Conservation (phyloP, 2,113 vertebrate genomes). For the Guaruba guarouba region DNA sequence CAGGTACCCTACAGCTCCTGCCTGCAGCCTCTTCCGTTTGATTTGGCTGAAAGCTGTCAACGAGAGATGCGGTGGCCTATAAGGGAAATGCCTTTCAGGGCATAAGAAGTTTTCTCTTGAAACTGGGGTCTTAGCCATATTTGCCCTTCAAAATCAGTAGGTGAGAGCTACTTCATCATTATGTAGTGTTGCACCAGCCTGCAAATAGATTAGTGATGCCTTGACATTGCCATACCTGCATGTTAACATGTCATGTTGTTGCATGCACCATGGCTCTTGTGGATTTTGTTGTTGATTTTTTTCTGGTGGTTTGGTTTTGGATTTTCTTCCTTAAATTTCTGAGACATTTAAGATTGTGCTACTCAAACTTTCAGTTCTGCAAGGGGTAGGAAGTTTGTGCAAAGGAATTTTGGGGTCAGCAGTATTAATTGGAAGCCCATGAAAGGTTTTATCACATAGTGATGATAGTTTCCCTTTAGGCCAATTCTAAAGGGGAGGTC, state of each 20-base stretch:
- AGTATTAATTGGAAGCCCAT: neutral
- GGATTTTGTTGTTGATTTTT: neutral
- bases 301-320: neutral
- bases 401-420: neutral
- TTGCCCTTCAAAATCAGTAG: neutral
- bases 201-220: neutral
- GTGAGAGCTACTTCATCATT: neutral
- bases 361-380: neutral
- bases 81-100: neutral
- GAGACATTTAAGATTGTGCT: neutral
- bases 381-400: neutral
- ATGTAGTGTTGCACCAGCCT: neutral
- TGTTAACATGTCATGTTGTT: neutral
- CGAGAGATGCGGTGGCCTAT: neutral
- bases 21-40: neutral
- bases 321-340: neutral
- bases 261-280: neutral
- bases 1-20: slow-evolving; percentile 29
- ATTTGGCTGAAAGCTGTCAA: neutral
- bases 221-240: too few species aligned
- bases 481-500: neutral
- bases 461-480: neutral
- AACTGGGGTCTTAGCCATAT: neutral
- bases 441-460: neutral
- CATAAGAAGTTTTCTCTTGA: neutral